These are phyloP conservation scores for Apodemia mormo DNA, from an alignment of 2,888 invertebrate genomes.

Conservation along the genomic window DNA sequence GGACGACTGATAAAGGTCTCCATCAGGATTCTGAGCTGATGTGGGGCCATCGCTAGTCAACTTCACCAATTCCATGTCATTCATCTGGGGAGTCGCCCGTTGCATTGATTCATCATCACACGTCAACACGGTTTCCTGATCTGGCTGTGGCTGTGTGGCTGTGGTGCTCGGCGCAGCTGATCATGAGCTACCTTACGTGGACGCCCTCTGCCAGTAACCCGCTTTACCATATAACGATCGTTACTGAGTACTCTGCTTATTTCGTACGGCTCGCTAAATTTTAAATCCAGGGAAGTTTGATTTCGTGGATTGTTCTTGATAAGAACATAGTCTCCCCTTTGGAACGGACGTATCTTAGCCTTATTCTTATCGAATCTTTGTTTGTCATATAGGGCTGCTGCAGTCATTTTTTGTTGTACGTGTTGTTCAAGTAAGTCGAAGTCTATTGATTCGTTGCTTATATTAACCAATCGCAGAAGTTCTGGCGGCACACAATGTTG, in stretches of 20 bases:
- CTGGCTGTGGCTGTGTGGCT: slow-evolving; percentile 24
- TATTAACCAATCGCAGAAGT: slow-evolving; percentile 27
- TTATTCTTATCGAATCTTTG: slow-evolving; percentile 31
- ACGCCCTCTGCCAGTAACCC: slow-evolving; percentile 32
- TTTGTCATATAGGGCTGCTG: slow-evolving; percentile 29
- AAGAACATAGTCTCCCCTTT: slow-evolving; percentile 33
- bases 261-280: slow-evolving; percentile 37
- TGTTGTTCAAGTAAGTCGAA: slow-evolving; percentile 31
- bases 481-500: slow-evolving; percentile 36
- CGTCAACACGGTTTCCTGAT: slow-evolving; percentile 32
- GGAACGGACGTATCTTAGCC: slow-evolving; percentile 29
- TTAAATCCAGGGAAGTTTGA: slow-evolving; percentile 36
- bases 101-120: not conserved
- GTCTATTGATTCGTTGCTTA: slow-evolving; percentile 21
- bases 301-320: slow-evolving; percentile 37
- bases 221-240: slow-evolving; percentile 37
- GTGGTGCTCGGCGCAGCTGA: slow-evolving; percentile 36
- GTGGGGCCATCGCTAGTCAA: not conserved
- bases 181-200: slow-evolving; percentile 39
- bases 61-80: not conserved
- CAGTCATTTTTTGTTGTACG: slow-evolving; percentile 32
- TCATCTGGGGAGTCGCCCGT: not conserved
- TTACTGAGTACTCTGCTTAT: slow-evolving; percentile 33
- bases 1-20: not conserved
- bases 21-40: not conserved